A percentile compares a stretch with the other conserved stretches of the same genome.
Conservation (phyloP, 2,888 invertebrate species). For the Thecophora atra region DNA sequence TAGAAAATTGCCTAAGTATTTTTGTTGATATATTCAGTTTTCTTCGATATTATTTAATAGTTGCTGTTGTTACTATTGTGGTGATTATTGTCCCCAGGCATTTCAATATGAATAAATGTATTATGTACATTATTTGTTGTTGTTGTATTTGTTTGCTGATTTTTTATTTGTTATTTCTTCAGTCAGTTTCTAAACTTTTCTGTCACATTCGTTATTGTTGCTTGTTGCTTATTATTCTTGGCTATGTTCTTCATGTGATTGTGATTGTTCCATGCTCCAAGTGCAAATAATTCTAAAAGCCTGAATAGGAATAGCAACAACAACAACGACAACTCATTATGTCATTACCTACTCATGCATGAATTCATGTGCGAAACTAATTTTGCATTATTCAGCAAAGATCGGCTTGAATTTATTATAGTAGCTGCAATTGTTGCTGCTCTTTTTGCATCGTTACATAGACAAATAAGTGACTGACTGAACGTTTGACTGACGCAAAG, state of each 20-base stretch:
- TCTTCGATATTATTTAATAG: too few species aligned
- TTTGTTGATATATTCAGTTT: too few species aligned
- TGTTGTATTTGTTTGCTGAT: neutral
- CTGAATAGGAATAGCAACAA: neutral
- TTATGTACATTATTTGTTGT: neutral
- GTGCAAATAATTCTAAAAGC: neutral
- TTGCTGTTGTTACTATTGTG: too few species aligned
- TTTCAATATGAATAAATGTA: too few species aligned
- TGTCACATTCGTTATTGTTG: neutral
- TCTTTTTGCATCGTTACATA: neutral
- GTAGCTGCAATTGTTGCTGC: neutral
- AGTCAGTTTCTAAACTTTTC: neutral
- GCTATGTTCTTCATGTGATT: neutral
- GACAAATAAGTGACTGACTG: neutral
- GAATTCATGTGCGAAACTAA: constrained; percentile 47
- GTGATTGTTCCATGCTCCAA: neutral
- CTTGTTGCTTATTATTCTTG: constrained; percentile 21
- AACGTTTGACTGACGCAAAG: neutral
- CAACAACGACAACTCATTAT: constrained; percentile 47
- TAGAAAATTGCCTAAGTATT: too few species aligned
- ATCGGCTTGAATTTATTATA: neutral
- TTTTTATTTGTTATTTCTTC: neutral
- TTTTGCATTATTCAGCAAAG: constrained; percentile 24
- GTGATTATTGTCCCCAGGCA: too few species aligned
- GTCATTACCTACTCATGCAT: constrained; percentile 52